phyloP scores from a whole-genome alignment of 30 jellyfish, hydroid and myxozoan species.

The Rhopilema esculentum region DNA sequence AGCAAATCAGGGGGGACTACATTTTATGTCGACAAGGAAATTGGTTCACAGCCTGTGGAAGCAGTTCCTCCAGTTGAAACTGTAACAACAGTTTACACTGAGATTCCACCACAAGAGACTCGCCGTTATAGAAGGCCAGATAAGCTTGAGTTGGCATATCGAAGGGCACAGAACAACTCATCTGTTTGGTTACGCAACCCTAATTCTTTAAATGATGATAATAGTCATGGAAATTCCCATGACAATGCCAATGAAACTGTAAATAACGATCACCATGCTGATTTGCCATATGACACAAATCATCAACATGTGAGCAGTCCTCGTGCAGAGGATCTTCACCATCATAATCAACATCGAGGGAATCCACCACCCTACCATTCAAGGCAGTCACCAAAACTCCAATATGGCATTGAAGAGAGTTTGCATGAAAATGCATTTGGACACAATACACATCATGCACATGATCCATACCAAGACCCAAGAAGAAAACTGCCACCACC shows the following conservation, averaged over 20 bases:
- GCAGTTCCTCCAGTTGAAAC: not conserved
- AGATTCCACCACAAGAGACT: conserved; percentile 35
- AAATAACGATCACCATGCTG: not conserved
- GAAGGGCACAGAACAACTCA: conserved; percentile 40
- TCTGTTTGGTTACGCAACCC: conserved; percentile 21
- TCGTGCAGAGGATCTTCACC: conserved; percentile 7
- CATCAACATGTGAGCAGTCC: not conserved
- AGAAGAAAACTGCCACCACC: conserved; percentile 66
- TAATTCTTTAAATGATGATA: not conserved
- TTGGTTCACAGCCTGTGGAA: conserved; percentile 3
- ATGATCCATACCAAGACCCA: conserved; percentile 33
- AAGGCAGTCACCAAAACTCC: conserved; percentile 1
- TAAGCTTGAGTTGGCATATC: conserved; percentile 40
- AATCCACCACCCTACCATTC: conserved; percentile 65
- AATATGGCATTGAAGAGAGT: not conserved
- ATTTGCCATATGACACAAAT: not conserved
- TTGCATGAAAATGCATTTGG: conserved; percentile 4
- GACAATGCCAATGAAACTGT: not conserved
- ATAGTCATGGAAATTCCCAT: not conserved
- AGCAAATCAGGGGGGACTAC: conserved; percentile 33
- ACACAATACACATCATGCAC: conserved; percentile 1
- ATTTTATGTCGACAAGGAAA: conserved; percentile 12
- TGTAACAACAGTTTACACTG: not conserved
- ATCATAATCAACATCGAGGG: not conserved
- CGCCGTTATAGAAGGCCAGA: conserved; percentile 36